Conservation (phyloP, 2,113 vertebrate species). For the Myrmecophaga tridactyla region DNA sequence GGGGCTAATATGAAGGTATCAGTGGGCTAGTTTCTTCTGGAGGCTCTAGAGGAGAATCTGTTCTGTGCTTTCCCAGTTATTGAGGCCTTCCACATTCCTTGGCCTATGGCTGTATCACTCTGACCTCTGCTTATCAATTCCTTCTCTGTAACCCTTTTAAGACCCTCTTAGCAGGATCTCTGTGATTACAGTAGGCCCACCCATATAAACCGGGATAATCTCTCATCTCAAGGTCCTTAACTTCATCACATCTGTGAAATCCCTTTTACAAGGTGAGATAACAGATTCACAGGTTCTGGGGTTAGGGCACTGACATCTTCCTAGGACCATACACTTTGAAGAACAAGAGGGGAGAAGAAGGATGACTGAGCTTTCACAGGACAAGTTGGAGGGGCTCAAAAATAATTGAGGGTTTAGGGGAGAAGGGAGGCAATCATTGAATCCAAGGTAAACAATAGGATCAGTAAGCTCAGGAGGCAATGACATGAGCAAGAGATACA, state of each 20-base stretch:
- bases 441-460: not conserved
- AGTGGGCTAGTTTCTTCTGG: not conserved
- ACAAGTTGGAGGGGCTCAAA: not conserved
- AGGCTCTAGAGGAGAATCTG: not conserved
- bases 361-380: not conserved
- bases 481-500: not conserved
- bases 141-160: not conserved
- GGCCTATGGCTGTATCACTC: rapidly evolving
- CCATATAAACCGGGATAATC: not conserved
- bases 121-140: not conserved
- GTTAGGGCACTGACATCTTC: not conserved
- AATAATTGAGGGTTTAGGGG: too few relatives aligned
- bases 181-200: not conserved
- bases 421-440: not conserved
- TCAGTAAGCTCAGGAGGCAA: not conserved
- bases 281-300: not conserved
- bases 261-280: not conserved
- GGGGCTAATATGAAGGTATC: not conserved
- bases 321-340: not conserved
- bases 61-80: not conserved
- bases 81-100: not conserved
- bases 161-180: not conserved
- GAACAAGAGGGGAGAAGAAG: not conserved
- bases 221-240: not conserved
- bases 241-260: not conserved